Evolutionary conservation across 1,140 invertebrate species (phyloP), one percentile per base, ranked within the genome.

Genomic region (Drosophila azteca): DNA sequence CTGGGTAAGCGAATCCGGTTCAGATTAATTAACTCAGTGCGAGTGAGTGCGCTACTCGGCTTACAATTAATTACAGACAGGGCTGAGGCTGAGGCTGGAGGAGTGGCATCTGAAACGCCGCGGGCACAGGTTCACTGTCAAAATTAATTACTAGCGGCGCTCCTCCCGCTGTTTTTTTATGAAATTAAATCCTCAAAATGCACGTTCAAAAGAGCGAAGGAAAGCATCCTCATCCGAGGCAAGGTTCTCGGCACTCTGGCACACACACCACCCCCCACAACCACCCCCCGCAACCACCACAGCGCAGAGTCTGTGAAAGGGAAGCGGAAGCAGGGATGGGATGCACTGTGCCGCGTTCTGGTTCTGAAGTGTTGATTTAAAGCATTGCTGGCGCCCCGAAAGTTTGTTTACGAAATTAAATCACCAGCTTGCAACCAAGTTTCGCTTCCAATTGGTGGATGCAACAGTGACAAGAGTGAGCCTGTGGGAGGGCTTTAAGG

Each of bases 11-110:
- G 61, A 68, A 71, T 63, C 78, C 77, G 55, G 61, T 64, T 62
- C 79, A 82, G 84, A 90, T 90, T 90, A 90, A 90, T 90, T 90
- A 79, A 90, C 85, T 90, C 79, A 90, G 66, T 76, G 76, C 60
- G 81, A 84, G 59, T 58, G 71, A 57, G 71, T 59, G 70, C 62
- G 26, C 53, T 29, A 60, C 84, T 90, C 81, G 54, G 87, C 76
- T 90, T 90, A 90, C 87, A 79, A 90, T 90, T 90, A 90, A 90
- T 85, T 85, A 90, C 79, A 78, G 59, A 45, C 78, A 60, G 35
- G 54, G 77, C 57, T 87, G 83, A n/a, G n/a, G n/a, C n/a, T n/a
- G 59, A 79, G 74, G 74, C 67, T 77, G 80, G 79, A 76, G 65
- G 50, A 64, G 57, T n/a, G 15, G 31, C 26, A 55, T 51, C 52